Evolutionary conservation across 2,113 vertebrate species (phyloP).

Genomic region (Geococcyx californianus): DNA sequence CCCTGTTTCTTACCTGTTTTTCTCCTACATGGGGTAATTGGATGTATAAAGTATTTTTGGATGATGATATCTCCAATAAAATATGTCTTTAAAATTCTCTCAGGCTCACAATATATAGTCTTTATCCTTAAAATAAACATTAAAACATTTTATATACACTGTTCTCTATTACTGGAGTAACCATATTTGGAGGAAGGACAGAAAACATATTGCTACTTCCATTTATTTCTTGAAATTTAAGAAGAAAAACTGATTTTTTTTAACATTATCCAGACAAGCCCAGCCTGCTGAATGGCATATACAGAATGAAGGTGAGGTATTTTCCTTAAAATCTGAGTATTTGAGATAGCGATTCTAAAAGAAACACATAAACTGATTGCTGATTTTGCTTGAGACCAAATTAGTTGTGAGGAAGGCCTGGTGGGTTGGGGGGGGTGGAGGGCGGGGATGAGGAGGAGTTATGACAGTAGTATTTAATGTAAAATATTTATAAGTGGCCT

Average conservation of each 20-base stretch:
- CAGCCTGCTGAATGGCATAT: background rate
- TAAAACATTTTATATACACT: background rate
- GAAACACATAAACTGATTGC: background rate
- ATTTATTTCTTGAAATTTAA: background rate
- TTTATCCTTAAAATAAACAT: background rate
- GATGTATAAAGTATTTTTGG: background rate
- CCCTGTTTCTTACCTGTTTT: background rate
- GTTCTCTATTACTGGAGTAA: background rate
- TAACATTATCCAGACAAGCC: background rate
- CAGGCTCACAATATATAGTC: background rate
- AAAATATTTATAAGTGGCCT: background rate
- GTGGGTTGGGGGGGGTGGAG: fast-evolving
- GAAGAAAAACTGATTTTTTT: background rate
- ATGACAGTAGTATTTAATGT: background rate
- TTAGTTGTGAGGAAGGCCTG: background rate
- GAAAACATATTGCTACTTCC: background rate
- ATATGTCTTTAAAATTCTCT: background rate
- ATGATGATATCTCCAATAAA: background rate
- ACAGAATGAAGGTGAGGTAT: background rate
- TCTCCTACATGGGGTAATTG: background rate
- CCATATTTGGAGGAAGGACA: background rate
- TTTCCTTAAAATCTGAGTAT: background rate
- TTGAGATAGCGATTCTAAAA: background rate
- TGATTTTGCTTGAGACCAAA: background rate
- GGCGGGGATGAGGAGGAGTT: background rate